Conservation (phyloP, 2,113 vertebrate genomes). For the Steatornis caripensis region DNA sequence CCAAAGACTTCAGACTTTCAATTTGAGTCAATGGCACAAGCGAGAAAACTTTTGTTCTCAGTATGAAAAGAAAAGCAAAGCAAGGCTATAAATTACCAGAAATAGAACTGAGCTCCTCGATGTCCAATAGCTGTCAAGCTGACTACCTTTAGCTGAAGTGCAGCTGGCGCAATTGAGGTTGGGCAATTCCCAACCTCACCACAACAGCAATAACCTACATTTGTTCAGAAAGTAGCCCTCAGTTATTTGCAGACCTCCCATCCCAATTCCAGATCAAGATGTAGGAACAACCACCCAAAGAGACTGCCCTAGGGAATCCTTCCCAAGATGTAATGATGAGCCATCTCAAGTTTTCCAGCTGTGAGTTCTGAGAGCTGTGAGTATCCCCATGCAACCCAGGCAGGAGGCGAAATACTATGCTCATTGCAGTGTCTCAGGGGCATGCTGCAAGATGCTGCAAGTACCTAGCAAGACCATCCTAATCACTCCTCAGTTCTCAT, state of each 20-base stretch:
- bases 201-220: constrained; percentile 23
- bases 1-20: constrained; percentile 50
- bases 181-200: constrained; percentile 33
- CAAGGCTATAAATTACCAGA: background rate
- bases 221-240: constrained; percentile 15
- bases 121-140: background rate
- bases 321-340: background rate
- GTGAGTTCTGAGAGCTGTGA: constrained; percentile 6
- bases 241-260: constrained; percentile 44
- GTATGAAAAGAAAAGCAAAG: background rate
- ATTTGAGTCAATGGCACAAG: constrained; percentile 44
- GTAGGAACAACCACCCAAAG: constrained; percentile 29
- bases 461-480: background rate
- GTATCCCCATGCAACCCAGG: background rate
- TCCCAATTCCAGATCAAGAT: background rate
- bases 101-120: background rate
- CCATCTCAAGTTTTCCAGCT: background rate
- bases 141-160: background rate
- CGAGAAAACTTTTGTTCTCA: background rate
- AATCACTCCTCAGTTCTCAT: background rate
- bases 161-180: background rate
- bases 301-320: background rate
- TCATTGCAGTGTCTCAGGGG: background rate
- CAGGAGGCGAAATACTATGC: background rate
- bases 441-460: background rate